Evolutionary conservation across 2,797 vertebrate genomes (phyloP).

Genomic region (Spinus pinus): DNA sequence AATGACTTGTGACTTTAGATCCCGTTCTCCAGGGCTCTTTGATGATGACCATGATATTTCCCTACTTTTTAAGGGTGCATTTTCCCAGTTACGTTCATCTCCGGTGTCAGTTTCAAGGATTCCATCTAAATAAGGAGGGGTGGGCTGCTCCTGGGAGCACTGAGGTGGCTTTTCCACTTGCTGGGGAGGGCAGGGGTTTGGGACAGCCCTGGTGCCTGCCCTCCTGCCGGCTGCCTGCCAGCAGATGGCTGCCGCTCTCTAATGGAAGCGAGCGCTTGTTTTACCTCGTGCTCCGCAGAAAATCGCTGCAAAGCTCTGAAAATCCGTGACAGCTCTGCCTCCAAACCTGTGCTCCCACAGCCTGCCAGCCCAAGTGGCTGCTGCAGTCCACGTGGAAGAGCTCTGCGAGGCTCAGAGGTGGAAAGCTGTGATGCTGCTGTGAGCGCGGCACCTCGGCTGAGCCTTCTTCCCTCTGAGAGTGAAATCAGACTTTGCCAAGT

Average conservation of each 20-base stretch:
- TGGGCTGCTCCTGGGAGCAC: rapidly evolving
- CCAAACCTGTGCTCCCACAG: rapidly evolving
- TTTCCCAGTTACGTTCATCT: background rate
- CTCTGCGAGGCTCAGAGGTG: background rate
- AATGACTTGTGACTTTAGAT: background rate
- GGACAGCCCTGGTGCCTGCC: background rate
- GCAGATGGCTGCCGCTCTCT: slow-evolving; percentile 27
- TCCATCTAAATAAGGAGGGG: rapidly evolving
- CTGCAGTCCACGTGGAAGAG: rapidly evolving
- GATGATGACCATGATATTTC: background rate
- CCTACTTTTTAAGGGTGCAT: rapidly evolving
- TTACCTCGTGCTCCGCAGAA: rapidly evolving
- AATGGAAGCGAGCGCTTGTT: rapidly evolving
- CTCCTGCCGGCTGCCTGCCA: background rate
- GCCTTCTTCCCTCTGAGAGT: background rate
- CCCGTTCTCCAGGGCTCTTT: background rate
- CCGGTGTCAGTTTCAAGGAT: background rate
- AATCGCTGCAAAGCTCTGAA: background rate
- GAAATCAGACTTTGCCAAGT: background rate
- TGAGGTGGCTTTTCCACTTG: rapidly evolving
- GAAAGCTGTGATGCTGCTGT: rapidly evolving
- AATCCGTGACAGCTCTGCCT: background rate
- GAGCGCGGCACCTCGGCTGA: rapidly evolving
- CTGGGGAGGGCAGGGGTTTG: rapidly evolving
- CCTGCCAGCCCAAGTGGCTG: rapidly evolving